Conservation (phyloP, 2,113 vertebrate genomes). For the Psilopogon haemacephalus region DNA sequence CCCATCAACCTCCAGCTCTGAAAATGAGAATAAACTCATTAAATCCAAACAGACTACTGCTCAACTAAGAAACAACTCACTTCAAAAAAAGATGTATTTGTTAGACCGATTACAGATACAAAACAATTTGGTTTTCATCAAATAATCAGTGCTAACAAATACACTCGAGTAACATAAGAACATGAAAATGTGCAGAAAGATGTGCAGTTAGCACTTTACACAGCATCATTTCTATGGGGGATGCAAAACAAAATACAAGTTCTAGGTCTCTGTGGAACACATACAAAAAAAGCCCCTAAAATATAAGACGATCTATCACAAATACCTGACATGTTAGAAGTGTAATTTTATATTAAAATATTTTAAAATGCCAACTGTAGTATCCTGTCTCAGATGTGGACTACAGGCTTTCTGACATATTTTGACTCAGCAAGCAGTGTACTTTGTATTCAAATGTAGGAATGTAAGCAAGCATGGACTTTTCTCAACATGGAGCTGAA, state of each 20-base stretch:
- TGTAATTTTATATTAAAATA: background rate
- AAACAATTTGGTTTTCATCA: background rate
- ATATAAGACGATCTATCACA: background rate
- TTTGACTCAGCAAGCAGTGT: background rate
- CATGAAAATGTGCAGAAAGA: background rate
- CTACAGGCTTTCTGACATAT: background rate
- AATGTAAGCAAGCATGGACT: background rate
- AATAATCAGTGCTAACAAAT: background rate
- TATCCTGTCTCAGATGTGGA: background rate
- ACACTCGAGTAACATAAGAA: background rate
- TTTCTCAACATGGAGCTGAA: background rate
- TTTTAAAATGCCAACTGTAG: background rate
- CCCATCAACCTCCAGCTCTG: background rate
- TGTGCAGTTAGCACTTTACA: background rate
- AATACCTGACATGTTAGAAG: background rate
- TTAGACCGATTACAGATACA: background rate
- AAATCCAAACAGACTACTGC: background rate
- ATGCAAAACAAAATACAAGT: background rate
- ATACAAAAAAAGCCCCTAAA: background rate
- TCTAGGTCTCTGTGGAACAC: background rate
- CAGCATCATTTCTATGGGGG: background rate
- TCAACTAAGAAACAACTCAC: background rate
- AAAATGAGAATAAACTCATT: conserved; percentile 25
- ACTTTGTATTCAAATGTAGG: background rate
- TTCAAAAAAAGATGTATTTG: background rate